Conservation (phyloP, 2,888 invertebrate genomes). For the Ormia ochracea region DNA sequence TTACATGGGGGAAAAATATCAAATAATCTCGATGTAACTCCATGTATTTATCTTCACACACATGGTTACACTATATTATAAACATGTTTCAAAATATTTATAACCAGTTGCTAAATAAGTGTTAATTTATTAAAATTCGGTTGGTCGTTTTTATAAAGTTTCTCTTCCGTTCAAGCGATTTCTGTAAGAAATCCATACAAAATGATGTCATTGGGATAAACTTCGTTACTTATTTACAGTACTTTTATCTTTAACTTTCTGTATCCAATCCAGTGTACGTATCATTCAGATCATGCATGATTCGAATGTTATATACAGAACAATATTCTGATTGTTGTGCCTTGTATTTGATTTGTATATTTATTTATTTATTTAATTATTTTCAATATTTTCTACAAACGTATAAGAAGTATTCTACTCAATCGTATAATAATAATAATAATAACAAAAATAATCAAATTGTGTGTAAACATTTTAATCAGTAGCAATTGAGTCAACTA, state of each 20-base stretch:
- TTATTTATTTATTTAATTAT: neutral
- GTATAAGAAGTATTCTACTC: neutral
- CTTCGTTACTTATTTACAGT: no score
- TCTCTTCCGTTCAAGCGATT: no score
- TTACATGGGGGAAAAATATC: no score
- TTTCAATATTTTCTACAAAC: neutral
- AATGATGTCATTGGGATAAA: no score
- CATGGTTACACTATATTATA: no score
- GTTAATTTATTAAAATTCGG: no score
- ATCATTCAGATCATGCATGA: conserved; percentile 6
- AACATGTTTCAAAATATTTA: no score
- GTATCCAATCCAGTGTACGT: neutral
- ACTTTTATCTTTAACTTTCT: neutral
- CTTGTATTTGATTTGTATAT: neutral
- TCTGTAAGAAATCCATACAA: no score
- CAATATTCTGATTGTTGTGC: conserved; percentile 17
- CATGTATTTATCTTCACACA: no score
- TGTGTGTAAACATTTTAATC: conserved; percentile 57
- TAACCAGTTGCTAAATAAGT: no score
- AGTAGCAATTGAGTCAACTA: conserved; percentile 28
- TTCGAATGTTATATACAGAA: conserved; percentile 5
- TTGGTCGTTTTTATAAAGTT: no score
- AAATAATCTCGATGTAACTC: no score
- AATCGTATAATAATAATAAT: conserved; percentile 25
- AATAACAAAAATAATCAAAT: conserved; percentile 28